A percentile compares a stretch with the other conserved stretches of the same genome.
These are phyloP conservation scores for Neodiprion fabricii DNA, from an alignment of 1,140 invertebrate species.

Conservation along the genomic window DNA sequence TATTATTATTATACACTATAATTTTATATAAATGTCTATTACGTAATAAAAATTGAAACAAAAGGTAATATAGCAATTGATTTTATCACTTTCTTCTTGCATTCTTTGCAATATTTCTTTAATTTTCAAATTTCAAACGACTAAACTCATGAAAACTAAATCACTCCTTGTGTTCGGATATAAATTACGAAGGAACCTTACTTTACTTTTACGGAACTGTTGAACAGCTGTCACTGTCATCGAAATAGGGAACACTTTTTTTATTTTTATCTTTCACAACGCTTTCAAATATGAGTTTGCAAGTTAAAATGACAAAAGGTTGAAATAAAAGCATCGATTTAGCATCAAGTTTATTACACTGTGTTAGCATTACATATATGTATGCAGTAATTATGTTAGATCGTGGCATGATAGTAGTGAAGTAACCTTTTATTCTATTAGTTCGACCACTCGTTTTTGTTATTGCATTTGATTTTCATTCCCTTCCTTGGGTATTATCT, in stretches of 20 bases:
- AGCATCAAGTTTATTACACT: no score
- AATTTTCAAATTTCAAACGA: background rate
- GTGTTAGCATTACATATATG: no score
- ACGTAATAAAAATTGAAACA: slow-evolving; percentile 2
- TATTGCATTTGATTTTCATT: no score
- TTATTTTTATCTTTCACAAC: background rate
- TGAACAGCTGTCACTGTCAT: background rate
- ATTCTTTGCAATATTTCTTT: background rate
- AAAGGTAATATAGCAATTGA: background rate
- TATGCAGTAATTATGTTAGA: no score
- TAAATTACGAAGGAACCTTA: background rate
- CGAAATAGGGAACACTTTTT: background rate
- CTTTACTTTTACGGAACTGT: background rate
- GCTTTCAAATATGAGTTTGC: background rate
- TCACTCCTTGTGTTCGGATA: background rate
- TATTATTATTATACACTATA: background rate
- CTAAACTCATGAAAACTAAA: background rate
- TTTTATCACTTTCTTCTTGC: background rate
- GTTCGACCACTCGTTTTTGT: no score
- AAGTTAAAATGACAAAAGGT: background rate
- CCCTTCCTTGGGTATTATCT: no score
- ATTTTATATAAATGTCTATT: slow-evolving; percentile 2
- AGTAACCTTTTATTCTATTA: no score
- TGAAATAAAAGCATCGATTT: background rate
- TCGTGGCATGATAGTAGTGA: no score